These are phyloP conservation scores for Electrophaes corylata DNA, from an alignment of 2,888 invertebrate genomes.

Conservation along the genomic window DNA sequence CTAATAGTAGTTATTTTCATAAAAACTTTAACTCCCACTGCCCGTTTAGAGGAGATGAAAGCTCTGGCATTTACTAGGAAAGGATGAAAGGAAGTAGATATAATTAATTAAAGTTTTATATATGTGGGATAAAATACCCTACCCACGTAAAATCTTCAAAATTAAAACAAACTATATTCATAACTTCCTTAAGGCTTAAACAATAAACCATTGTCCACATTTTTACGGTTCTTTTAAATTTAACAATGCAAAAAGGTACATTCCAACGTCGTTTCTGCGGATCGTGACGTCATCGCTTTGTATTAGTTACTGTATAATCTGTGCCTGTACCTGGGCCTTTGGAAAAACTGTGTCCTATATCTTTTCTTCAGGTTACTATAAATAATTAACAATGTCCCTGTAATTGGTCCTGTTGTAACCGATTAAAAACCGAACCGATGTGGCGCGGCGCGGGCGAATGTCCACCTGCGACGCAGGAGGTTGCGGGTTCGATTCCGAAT, in stretches of 20 bases:
- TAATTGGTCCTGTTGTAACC: no score
- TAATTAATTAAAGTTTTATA: no score
- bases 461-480: no score
- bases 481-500: no score
- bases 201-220: conserved; percentile 23
- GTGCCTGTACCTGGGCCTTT: conserved; percentile 18
- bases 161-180: not conserved
- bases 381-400: no score
- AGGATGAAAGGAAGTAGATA: no score
- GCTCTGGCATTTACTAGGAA: no score
- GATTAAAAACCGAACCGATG: no score
- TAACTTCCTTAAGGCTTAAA: conserved; percentile 5
- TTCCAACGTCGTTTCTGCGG: conserved; percentile 13
- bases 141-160: conserved; percentile 5
- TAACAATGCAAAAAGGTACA: conserved; percentile 22
- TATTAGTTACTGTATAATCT: conserved; percentile 9
- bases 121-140: not conserved
- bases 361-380: not conserved
- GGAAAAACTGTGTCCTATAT: conserved; percentile 6
- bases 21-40: no score
- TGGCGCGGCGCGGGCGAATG: no score
- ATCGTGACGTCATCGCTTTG: conserved; percentile 18
- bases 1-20: no score
- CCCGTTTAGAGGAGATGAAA: no score
- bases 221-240: conserved; percentile 20